Conservation (phyloP, 1,140 invertebrate species). For the Drosophila nasuta region DNA sequence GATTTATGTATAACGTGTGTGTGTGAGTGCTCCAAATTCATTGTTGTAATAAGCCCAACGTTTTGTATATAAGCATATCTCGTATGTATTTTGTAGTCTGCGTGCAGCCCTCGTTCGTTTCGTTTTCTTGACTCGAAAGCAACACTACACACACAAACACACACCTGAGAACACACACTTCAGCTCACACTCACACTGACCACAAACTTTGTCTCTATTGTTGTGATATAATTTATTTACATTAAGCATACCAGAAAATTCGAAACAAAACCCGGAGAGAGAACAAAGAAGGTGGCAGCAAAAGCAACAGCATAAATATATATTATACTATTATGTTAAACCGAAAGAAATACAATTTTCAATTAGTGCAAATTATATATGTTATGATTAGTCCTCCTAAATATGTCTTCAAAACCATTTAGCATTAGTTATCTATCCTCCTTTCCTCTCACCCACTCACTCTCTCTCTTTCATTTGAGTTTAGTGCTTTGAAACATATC, state of each 20-base stretch:
- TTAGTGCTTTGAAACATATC: constrained; percentile 71
- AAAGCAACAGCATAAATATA: constrained; percentile 40
- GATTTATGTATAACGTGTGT: constrained; percentile 1
- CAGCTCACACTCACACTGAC: constrained; percentile 45
- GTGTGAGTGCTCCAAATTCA: constrained; percentile 21
- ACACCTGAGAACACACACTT: constrained; percentile 22
- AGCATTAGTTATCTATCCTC: constrained; percentile 20
- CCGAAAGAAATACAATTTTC: constrained; percentile 61
- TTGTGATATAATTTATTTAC: constrained; percentile 82
- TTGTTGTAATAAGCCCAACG: constrained; percentile 36
- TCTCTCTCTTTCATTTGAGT: too few relatives aligned
- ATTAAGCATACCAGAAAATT: constrained; percentile 51
- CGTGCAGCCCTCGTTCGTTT: constrained; percentile 16
- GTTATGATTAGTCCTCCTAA: constrained; percentile 45
- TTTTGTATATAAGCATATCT: constrained; percentile 40
- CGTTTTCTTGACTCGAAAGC: constrained; percentile 22
- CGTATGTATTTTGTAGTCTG: constrained; percentile 30
- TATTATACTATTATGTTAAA: constrained; percentile 29
- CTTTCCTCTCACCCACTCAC: neutral
- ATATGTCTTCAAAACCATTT: constrained; percentile 42
- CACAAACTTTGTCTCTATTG: constrained; percentile 75
- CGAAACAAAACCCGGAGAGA: constrained; percentile 26
- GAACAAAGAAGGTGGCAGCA: constrained; percentile 7
- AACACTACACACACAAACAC: constrained; percentile 23
- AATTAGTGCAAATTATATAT: constrained; percentile 71